Conservation (phyloP, 2,797 vertebrate genomes). For the Coracias cyanogaster region DNA sequence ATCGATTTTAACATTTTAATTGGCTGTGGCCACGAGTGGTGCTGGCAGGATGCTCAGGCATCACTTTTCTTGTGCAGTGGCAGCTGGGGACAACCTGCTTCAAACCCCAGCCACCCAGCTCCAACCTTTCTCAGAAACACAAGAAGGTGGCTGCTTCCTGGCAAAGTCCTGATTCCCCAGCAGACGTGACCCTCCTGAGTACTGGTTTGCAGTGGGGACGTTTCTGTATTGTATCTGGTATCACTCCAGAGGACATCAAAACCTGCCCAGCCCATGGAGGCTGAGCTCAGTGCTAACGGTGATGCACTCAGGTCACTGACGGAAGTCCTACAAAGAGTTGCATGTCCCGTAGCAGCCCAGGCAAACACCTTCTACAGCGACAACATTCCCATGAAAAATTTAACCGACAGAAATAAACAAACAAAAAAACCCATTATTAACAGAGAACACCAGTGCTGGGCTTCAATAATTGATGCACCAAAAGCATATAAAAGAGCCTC, state of each 20-base stretch:
- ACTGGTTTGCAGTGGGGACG: background rate
- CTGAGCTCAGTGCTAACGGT: background rate
- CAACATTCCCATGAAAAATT: background rate
- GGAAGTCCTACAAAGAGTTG: background rate
- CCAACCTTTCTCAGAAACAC: background rate
- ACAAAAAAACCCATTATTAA: background rate
- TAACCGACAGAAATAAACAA: constrained; percentile 24
- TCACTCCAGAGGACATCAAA: background rate
- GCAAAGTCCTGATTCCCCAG: background rate
- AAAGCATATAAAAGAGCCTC: constrained; percentile 32
- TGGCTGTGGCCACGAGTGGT: background rate
- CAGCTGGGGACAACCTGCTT: background rate
- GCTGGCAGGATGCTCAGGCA: background rate
- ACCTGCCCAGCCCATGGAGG: background rate
- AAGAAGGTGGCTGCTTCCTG: background rate
- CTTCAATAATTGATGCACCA: constrained; percentile 70
- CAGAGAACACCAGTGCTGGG: background rate
- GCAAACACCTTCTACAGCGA: background rate
- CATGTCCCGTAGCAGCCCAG: background rate
- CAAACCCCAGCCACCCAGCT: background rate
- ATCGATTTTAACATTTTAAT: background rate
- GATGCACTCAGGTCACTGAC: background rate
- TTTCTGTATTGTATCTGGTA: background rate
- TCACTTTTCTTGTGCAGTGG: rapidly evolving
- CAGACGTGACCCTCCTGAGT: background rate